Conservation (phyloP, 2,888 invertebrate species). For the Calameuta pallipes region DNA sequence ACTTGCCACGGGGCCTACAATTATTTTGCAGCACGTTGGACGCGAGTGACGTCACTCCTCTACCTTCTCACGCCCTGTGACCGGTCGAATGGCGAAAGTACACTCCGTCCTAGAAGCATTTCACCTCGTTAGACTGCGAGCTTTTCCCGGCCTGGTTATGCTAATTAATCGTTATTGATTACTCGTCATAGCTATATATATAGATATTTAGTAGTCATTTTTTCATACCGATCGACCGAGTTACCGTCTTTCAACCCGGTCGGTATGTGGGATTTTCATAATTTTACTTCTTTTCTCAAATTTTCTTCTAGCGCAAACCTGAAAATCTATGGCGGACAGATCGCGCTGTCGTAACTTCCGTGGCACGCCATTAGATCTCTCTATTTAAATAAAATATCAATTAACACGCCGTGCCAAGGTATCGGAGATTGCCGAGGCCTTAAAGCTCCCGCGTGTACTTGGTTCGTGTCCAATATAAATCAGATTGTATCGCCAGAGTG, state of each 20-base stretch:
- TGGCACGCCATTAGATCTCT: constrained; percentile 7
- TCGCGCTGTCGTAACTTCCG: constrained; percentile 7
- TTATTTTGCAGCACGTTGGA: constrained; percentile 63
- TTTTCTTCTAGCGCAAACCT: neutral
- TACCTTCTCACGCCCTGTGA: constrained; percentile 64
- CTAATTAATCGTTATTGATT: neutral
- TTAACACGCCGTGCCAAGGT: constrained; percentile 39
- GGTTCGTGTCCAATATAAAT: constrained; percentile 58
- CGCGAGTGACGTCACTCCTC: constrained; percentile 56
- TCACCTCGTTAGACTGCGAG: neutral
- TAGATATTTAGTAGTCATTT: neutral
- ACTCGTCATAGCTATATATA: constrained; percentile 5
- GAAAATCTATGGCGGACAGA: neutral
- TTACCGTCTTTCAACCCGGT: too few relatives aligned
- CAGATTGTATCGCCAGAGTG: constrained; percentile 57
- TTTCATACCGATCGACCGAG: neutral
- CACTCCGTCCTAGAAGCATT: constrained; percentile 53
- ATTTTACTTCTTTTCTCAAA: neutral
- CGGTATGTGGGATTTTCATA: neutral
- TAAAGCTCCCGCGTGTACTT: constrained; percentile 34
- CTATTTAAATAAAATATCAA: constrained; percentile 54
- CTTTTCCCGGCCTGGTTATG: constrained; percentile 1
- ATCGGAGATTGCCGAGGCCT: constrained; percentile 32
- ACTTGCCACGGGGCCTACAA: constrained; percentile 63
- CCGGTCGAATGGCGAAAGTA: constrained; percentile 45